Percentiles rank a stretch among this genome's conserved stretches.
phyloP scores from a whole-genome alignment of 2,113 vertebrate species.

The Polypterus senegalus region DNA sequence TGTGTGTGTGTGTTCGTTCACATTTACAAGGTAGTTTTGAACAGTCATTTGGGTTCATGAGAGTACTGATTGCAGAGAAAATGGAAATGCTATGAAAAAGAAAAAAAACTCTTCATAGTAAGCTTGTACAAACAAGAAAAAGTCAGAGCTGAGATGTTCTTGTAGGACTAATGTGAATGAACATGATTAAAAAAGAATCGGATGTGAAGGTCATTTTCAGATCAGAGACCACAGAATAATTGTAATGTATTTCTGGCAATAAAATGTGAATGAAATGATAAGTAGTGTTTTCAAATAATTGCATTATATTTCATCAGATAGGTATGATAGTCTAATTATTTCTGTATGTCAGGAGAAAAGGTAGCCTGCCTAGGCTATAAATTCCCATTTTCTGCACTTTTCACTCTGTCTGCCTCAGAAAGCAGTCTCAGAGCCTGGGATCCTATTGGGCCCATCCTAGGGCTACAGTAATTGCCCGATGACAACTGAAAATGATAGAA shows the following conservation, averaged over 20 bases:
- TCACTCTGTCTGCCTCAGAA: conserved; percentile 68
- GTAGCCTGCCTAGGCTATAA: conserved; percentile 73
- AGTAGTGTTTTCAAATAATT: conserved; percentile 56
- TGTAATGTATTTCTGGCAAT: conserved; percentile 41
- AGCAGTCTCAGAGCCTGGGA: conserved; percentile 60
- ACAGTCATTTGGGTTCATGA: conserved; percentile 63
- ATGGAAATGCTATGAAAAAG: conserved; percentile 66
- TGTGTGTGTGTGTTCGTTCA: too few relatives aligned
- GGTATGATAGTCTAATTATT: conserved; percentile 70
- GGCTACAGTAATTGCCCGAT: conserved; percentile 91
- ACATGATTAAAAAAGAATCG: conserved; percentile 44
- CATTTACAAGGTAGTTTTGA: conserved; percentile 59
- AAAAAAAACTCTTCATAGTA: conserved; percentile 66
- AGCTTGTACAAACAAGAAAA: conserved; percentile 72
- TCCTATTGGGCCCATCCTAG: conserved; percentile 77
- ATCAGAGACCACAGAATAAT: conserved; percentile 42
- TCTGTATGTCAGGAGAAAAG: conserved; percentile 65
- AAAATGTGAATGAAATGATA: conserved; percentile 48
- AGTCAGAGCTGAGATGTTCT: conserved; percentile 71
- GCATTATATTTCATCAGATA: conserved; percentile 63
- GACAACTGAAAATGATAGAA: conserved; percentile 99
- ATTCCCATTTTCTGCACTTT: conserved; percentile 88
- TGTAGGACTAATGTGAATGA: conserved; percentile 61
- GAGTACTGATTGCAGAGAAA: conserved; percentile 59
- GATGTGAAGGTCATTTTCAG: conserved; percentile 52